phyloP scores from a whole-genome alignment of 2,113 vertebrate genomes.

The Psittacara wagleri region DNA sequence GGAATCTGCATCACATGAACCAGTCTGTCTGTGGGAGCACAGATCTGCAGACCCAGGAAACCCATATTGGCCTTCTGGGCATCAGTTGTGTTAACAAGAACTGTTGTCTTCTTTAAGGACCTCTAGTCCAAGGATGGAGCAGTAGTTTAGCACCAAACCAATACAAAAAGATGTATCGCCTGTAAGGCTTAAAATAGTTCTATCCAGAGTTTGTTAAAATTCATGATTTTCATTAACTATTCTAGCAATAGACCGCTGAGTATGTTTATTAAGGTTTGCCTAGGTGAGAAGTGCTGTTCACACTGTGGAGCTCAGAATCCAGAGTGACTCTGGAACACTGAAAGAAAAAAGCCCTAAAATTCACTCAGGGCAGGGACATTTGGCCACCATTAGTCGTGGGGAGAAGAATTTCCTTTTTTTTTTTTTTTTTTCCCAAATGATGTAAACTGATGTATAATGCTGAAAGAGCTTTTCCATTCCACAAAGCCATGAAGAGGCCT shows the following conservation, averaged over 20 bases:
- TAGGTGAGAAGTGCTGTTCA: neutral
- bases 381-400: neutral
- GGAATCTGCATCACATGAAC: neutral
- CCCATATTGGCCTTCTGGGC: neutral
- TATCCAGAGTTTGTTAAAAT: neutral
- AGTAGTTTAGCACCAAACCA: neutral
- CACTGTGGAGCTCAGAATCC: neutral
- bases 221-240: neutral
- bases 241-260: neutral
- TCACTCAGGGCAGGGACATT: neutral
- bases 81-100: neutral
- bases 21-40: neutral
- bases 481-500: neutral
- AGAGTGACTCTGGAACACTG: neutral
- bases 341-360: neutral
- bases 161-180: neutral
- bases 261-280: neutral
- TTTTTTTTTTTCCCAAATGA: rapidly evolving
- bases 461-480: neutral
- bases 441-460: neutral
- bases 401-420: neutral
- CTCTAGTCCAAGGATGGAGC: neutral
- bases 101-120: neutral
- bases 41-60: neutral
- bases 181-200: neutral